Percentiles rank a stretch among this genome's conserved stretches.
phyloP scores from a whole-genome alignment of 2,797 vertebrate species.

The Acipenser ruthenus region DNA sequence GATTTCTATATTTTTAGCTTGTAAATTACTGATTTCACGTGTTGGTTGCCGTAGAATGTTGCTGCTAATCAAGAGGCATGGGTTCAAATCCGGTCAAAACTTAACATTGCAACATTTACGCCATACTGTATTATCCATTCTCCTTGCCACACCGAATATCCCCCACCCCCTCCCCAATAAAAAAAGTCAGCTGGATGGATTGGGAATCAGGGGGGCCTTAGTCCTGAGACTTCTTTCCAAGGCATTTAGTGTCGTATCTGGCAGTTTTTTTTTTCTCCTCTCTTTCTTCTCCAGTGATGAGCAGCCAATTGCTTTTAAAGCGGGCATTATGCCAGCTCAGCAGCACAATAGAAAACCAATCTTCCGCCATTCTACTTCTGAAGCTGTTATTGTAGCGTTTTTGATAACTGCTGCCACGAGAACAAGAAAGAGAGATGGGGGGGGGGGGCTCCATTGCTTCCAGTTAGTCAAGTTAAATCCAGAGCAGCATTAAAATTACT shows the following conservation, averaged over 20 bases:
- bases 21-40: background rate
- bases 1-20: background rate
- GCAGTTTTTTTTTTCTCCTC: slow-evolving; percentile 59
- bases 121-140: too few species aligned
- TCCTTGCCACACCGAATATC: too few species aligned
- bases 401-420: slow-evolving; percentile 84
- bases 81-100: too few species aligned
- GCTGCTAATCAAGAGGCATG: too few species aligned
- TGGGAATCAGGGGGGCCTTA: background rate
- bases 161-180: too few species aligned
- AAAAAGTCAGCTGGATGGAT: too few species aligned
- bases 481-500: slow-evolving; percentile 82
- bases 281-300: slow-evolving; percentile 67
- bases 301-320: slow-evolving; percentile 89
- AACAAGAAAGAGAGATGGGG: slow-evolving; percentile 14
- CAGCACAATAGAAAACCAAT: slow-evolving; percentile 89
- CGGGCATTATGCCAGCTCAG: slow-evolving; percentile 87
- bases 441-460: slow-evolving; percentile 66
- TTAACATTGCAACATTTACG: too few species aligned
- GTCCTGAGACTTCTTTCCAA: slow-evolving; percentile 41
- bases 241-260: slow-evolving; percentile 89
- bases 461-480: slow-evolving; percentile 83
- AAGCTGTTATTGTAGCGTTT: slow-evolving; percentile 87
- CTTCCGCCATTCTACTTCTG: slow-evolving; percentile 84
- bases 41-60: too few species aligned